Percentiles rank a stretch among this genome's conserved stretches.
Evolutionary conservation across 1,140 invertebrate species (phyloP).

Genomic region (Drosophila murphyi): DNA sequence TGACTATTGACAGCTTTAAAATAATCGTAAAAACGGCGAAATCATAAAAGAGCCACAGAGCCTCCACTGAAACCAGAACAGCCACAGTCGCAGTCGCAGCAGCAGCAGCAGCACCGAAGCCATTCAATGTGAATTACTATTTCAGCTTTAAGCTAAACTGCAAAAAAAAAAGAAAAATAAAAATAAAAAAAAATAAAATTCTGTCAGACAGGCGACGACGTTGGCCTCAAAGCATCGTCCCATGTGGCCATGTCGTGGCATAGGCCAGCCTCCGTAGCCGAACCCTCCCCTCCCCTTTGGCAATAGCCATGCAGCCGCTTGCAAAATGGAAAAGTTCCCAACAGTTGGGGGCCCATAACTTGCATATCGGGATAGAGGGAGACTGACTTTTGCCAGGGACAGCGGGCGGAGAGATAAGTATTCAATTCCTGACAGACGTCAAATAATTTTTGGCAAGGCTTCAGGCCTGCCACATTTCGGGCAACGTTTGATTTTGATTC

Average conservation of each 20-base stretch:
- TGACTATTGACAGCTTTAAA: conserved; percentile 83
- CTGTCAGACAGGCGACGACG: conserved; percentile 67
- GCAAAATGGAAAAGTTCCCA: conserved; percentile 77
- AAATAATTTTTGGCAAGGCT: conserved; percentile 3
- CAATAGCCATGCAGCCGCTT: conserved; percentile 42
- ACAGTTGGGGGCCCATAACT: conserved; percentile 77
- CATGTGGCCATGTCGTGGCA: conserved; percentile 47
- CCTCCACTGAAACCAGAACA: conserved; percentile 54
- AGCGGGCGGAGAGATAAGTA: conserved; percentile 18
- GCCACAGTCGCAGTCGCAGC: conserved; percentile 41
- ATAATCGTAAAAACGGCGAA: conserved; percentile 80
- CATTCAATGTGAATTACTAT: conserved; percentile 81
- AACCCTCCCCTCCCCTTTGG: not conserved
- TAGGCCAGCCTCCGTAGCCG: conserved; percentile 13
- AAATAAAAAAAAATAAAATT: not conserved
- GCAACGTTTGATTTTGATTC: not conserved
- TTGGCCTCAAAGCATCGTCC: conserved; percentile 56
- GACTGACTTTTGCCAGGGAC: not conserved
- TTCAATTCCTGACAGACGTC: conserved; percentile 23
- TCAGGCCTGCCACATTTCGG: not conserved
- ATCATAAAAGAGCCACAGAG: conserved; percentile 69
- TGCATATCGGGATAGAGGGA: conserved; percentile 54
- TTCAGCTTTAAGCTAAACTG: conserved; percentile 68
- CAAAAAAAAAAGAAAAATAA: conserved; percentile 19
- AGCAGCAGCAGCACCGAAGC: conserved; percentile 50